These are phyloP conservation scores for Acipenser ruthenus DNA, from an alignment of 2,797 vertebrate genomes.

Conservation along the genomic window DNA sequence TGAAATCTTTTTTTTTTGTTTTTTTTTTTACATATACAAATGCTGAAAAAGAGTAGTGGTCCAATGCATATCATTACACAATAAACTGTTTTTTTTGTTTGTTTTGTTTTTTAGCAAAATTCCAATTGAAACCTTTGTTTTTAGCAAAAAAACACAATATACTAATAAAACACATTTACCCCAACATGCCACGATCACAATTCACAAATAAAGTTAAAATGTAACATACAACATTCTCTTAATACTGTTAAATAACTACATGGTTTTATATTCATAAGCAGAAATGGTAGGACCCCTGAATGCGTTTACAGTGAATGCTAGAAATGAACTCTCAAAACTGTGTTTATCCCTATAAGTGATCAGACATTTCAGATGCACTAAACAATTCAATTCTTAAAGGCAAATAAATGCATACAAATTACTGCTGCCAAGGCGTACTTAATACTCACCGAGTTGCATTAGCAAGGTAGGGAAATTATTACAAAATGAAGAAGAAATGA, in stretches of 20 bases:
- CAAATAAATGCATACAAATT: slow-evolving; percentile 57
- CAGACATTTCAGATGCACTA: slow-evolving; percentile 67
- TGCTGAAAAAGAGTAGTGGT: slow-evolving; percentile 67
- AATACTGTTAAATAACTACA: slow-evolving; percentile 94
- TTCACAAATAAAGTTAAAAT: slow-evolving; percentile 92
- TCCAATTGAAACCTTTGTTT: slow-evolving; percentile 68
- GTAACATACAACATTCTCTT: slow-evolving; percentile 83
- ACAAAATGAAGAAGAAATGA: slow-evolving; percentile 21
- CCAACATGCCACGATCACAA: slow-evolving; percentile 87
- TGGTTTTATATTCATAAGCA: slow-evolving; percentile 66
- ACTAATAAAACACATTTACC: slow-evolving; percentile 61
- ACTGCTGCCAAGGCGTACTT: slow-evolving; percentile 53
- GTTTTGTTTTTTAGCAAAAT: slow-evolving; percentile 40
- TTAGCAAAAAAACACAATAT: slow-evolving; percentile 72
- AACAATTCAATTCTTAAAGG: slow-evolving; percentile 48
- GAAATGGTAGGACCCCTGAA: slow-evolving; percentile 76
- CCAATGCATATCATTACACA: slow-evolving; percentile 61
- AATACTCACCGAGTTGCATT: slow-evolving; percentile 60
- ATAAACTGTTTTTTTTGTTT: slow-evolving; percentile 43
- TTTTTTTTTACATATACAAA: slow-evolving; percentile 51
- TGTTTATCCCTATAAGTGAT: no score
- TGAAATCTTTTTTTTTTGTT: slow-evolving; percentile 29
- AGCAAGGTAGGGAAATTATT: slow-evolving; percentile 57
- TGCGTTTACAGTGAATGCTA: slow-evolving; percentile 68
- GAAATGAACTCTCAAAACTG: slow-evolving; percentile 52